phyloP scores from a whole-genome alignment of 2,797 vertebrate genomes.

The Lagocephalus sceleratus region DNA sequence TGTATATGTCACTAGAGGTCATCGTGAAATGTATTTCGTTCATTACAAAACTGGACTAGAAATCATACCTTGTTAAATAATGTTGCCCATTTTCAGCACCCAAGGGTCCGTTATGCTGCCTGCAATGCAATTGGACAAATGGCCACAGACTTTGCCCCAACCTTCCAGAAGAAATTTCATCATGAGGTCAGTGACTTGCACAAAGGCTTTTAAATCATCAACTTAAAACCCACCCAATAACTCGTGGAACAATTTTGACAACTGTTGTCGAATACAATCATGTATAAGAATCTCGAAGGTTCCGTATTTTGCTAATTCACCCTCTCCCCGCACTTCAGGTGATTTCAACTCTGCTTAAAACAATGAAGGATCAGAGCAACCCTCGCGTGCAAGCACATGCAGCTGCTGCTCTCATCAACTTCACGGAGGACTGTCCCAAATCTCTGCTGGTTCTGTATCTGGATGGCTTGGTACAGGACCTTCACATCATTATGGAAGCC shows the following conservation, averaged over 20 bases:
- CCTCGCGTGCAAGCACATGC: conserved; percentile 97
- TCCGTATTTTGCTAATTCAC: neutral
- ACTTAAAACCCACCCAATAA: neutral
- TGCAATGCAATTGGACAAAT: conserved; percentile 98
- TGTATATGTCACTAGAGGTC: no score
- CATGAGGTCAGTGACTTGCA: conserved; percentile 81
- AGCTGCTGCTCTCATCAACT: conserved; percentile 95
- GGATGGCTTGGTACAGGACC: conserved; percentile 92
- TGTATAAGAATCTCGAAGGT: neutral
- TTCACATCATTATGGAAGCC: conserved; percentile 95
- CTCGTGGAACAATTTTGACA: neutral
- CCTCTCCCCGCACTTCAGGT: conserved; percentile 73
- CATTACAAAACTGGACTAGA: no score
- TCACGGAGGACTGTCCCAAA: conserved; percentile 98
- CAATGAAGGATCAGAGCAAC: conserved; percentile 97
- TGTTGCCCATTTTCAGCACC: conserved; percentile 78
- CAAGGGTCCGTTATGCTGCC: conserved; percentile 94
- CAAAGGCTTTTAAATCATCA: neutral
- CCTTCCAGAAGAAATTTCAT: conserved; percentile 98
- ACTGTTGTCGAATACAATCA: neutral
- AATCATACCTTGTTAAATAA: rapidly evolving
- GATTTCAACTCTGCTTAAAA: conserved; percentile 91
- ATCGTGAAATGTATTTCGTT: no score
- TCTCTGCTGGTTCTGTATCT: conserved; percentile 91
- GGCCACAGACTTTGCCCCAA: conserved; percentile 98